Conservation (phyloP, 2,888 invertebrate species). For the Tipula helvola region DNA sequence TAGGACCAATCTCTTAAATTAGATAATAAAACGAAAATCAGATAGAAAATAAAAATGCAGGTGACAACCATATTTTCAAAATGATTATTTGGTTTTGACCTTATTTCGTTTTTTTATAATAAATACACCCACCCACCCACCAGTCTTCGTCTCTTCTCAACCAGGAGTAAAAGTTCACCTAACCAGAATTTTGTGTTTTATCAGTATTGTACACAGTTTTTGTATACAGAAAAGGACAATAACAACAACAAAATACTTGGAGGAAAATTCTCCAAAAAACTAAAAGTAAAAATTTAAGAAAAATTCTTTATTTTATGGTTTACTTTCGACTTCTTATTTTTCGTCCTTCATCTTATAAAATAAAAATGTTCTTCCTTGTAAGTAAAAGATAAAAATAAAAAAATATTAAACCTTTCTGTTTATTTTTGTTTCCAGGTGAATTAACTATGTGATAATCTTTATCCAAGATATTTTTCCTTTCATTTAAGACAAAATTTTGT, state of each 20-base stretch:
- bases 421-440: not conserved
- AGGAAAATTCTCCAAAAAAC: not conserved
- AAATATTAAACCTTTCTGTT: not conserved
- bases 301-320: not conserved
- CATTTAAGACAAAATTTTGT: not conserved
- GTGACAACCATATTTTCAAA: not conserved
- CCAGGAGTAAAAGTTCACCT: not conserved
- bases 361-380: not conserved
- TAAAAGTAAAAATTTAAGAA: not conserved
- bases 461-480: not conserved
- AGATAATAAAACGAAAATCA: not conserved
- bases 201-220: not conserved
- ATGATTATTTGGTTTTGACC: not conserved
- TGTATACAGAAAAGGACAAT: not conserved
- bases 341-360: not conserved
- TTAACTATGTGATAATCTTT: not conserved
- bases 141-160: not conserved
- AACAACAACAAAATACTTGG: not conserved
- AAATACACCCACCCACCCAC: not conserved
- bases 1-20: not conserved
- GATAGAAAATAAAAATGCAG: not conserved
- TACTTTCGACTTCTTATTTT: not conserved
- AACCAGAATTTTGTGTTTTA: not conserved
- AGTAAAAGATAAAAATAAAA: not conserved
- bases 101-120: not conserved